These are phyloP conservation scores for Hyposoter dolosus DNA, from an alignment of 2,888 invertebrate genomes.

Conservation along the genomic window DNA sequence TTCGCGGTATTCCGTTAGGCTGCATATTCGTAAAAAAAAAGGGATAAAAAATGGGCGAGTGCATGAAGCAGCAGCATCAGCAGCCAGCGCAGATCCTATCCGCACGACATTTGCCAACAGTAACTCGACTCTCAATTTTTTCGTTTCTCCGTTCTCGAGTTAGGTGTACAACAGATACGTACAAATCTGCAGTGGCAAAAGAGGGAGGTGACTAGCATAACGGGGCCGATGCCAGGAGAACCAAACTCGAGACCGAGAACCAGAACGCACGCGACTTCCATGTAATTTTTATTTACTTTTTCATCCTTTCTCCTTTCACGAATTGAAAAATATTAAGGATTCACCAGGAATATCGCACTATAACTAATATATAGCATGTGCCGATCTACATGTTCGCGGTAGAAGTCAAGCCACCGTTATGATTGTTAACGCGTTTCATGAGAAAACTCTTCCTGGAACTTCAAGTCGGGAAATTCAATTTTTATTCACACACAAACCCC, in stretches of 20 bases:
- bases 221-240: not conserved
- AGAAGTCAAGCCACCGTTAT: slow-evolving; percentile 38
- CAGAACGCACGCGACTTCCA: slow-evolving; percentile 65
- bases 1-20: slow-evolving; percentile 40
- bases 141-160: slow-evolving; percentile 46
- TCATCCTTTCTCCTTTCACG: slow-evolving; percentile 6
- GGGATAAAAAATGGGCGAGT: slow-evolving; percentile 37
- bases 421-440: slow-evolving; percentile 59
- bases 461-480: slow-evolving; percentile 58
- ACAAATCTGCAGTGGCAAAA: slow-evolving; percentile 48
- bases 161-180: slow-evolving; percentile 57
- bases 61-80: slow-evolving; percentile 56
- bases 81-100: slow-evolving; percentile 66
- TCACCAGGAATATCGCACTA: slow-evolving; percentile 43
- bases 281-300: slow-evolving; percentile 52
- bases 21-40: slow-evolving; percentile 9
- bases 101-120: slow-evolving; percentile 79
- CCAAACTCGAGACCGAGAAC: slow-evolving; percentile 42
- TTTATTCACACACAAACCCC: slow-evolving; percentile 49
- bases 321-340: slow-evolving; percentile 55
- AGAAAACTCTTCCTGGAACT: not conserved
- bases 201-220: not conserved
- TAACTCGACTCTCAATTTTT: slow-evolving; percentile 72
- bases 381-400: slow-evolving; percentile 34
- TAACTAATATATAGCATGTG: slow-evolving; percentile 23